Conservation (phyloP, 2,888 invertebrate genomes). For the Dryobotodes eremita region DNA sequence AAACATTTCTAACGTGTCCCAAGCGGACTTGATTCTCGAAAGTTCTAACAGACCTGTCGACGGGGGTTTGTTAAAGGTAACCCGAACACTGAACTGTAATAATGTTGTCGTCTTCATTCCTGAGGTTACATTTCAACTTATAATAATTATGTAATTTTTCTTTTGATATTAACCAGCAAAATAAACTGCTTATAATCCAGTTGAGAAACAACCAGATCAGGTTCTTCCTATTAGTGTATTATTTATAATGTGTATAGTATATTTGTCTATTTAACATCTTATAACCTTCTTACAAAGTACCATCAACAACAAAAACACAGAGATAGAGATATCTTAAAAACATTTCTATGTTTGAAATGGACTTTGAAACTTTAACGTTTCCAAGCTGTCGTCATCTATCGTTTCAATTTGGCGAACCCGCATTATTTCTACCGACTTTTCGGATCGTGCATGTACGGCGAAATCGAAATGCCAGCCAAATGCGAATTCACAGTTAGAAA, state of each 20-base stretch:
- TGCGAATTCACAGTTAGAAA: slow-evolving; percentile 57
- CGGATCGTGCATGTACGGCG: slow-evolving; percentile 22
- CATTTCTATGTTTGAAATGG: slow-evolving; percentile 31
- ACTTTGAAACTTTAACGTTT: slow-evolving; percentile 18
- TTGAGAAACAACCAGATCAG: neutral
- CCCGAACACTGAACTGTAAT: neutral
- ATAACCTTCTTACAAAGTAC: neutral
- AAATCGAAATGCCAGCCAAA: slow-evolving; percentile 43
- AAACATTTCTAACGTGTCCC: slow-evolving; percentile 30
- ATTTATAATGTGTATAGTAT: neutral
- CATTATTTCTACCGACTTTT: slow-evolving; percentile 36
- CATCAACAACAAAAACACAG: neutral
- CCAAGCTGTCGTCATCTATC: slow-evolving; percentile 45
- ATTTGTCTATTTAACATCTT: neutral
- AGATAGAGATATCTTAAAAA: neutral
- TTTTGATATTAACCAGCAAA: neutral
- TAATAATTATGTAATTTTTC: neutral
- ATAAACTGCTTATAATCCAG: neutral
- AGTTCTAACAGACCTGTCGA: slow-evolving; percentile 28
- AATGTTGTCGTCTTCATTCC: neutral
- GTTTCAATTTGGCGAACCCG: slow-evolving; percentile 21
- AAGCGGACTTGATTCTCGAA: slow-evolving; percentile 15
- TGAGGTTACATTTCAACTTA: neutral
- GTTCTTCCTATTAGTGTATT: neutral
- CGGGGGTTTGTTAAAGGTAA: neutral